phyloP scores from a whole-genome alignment of 2,113 vertebrate species.

The Apodemus speciosus region DNA sequence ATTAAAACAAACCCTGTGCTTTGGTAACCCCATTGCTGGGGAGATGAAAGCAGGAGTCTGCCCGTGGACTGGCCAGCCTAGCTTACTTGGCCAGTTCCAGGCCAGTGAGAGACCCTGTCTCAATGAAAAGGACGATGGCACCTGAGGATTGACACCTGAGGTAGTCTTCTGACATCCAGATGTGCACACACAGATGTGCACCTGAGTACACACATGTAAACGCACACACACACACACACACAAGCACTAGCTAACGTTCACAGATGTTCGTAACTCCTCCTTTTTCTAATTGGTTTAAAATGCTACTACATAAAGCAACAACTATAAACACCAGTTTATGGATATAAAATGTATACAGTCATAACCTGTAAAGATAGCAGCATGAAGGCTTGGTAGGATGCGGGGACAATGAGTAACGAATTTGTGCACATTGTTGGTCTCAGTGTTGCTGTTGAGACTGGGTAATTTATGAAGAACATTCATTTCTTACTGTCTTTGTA shows the following conservation, averaged over 20 bases:
- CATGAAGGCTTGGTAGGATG: neutral
- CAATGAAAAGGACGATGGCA: neutral
- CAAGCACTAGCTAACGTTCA: neutral
- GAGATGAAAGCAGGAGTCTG: neutral
- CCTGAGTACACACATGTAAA: neutral
- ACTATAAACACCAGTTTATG: neutral
- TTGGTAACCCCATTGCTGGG: neutral
- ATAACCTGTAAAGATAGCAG: neutral
- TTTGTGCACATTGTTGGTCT: neutral
- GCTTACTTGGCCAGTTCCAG: neutral
- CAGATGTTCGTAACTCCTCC: neutral
- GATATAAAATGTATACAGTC: neutral
- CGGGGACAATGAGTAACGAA: neutral
- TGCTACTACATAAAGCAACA: neutral
- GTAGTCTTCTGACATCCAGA: neutral
- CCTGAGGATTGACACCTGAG: neutral
- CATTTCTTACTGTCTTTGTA: neutral
- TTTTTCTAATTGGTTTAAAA: neutral
- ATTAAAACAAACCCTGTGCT: neutral
- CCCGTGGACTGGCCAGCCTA: neutral
- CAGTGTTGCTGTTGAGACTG: neutral
- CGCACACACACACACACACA: neutral
- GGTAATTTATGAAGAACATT: neutral
- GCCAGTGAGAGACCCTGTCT: neutral
- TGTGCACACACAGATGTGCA: neutral